phyloP scores from a whole-genome alignment of 2,888 invertebrate species.

The Eulithis prunata region DNA sequence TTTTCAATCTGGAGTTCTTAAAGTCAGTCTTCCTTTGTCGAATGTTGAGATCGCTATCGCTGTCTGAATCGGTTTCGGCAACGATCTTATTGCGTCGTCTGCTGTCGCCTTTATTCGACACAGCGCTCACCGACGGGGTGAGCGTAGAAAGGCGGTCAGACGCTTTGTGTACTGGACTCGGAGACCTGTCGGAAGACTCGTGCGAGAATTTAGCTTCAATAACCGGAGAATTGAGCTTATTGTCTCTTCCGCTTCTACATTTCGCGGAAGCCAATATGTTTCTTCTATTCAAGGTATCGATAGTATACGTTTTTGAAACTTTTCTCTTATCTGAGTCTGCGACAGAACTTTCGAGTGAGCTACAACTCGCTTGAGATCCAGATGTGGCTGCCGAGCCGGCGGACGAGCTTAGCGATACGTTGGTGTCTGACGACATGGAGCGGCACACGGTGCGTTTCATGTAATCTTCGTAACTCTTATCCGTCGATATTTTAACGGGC shows the following conservation, averaged over 20 bases:
- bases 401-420: conserved; percentile 88
- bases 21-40: conserved; percentile 77
- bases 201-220: conserved; percentile 89
- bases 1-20: conserved; percentile 76
- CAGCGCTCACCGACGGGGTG: conserved; percentile 80
- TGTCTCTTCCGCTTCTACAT: conserved; percentile 91
- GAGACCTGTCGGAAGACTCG: conserved; percentile 79
- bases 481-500: conserved; percentile 61
- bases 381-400: conserved; percentile 89
- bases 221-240: conserved; percentile 88
- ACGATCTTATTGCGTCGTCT: conserved; percentile 78
- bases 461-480: conserved; percentile 72
- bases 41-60: conserved; percentile 71
- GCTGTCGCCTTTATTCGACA: conserved; percentile 80
- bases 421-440: conserved; percentile 89
- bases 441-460: conserved; percentile 86
- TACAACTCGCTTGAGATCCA: conserved; percentile 89
- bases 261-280: conserved; percentile 94
- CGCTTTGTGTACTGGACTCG: conserved; percentile 77
- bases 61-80: conserved; percentile 74
- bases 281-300: conserved; percentile 93
- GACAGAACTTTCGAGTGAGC: conserved; percentile 86
- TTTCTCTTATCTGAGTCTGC: conserved; percentile 86
- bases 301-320: conserved; percentile 90
- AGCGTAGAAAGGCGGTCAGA: conserved; percentile 83